Percentiles rank a stretch among this genome's conserved stretches.
Conservation (phyloP, 1,140 invertebrate species). For the Drosophila nigrodunni region DNA sequence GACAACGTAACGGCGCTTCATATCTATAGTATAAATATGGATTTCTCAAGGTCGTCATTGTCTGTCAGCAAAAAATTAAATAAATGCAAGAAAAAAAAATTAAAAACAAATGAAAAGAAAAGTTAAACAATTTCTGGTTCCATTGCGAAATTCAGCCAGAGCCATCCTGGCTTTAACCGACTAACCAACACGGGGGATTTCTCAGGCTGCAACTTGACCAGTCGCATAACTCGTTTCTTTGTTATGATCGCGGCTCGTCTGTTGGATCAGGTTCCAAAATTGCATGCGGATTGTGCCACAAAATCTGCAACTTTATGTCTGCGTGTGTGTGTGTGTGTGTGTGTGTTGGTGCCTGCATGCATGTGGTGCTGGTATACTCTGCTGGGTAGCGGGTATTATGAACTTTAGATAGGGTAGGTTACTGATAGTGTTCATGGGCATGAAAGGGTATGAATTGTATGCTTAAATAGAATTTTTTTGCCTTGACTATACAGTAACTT, state of each 20-base stretch:
- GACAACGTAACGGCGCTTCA: slow-evolving; percentile 56
- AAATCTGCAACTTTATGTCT: slow-evolving; percentile 1
- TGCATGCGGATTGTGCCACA: slow-evolving; percentile 48
- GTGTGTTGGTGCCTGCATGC: slow-evolving; percentile 2
- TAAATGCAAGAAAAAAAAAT: no score
- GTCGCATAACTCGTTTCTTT: slow-evolving; percentile 64
- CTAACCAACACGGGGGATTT: neutral
- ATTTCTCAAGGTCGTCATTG: slow-evolving; percentile 58
- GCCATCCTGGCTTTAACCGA: slow-evolving; percentile 45
- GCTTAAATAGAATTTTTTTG: no score
- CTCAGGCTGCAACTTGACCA: slow-evolving; percentile 46
- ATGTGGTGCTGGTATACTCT: neutral
- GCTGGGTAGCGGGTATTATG: neutral
- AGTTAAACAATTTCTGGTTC: slow-evolving; percentile 9
- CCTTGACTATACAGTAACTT: no score
- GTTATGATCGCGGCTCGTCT: slow-evolving; percentile 40
- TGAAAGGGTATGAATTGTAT: no score
- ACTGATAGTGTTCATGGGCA: no score
- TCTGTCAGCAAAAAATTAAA: neutral
- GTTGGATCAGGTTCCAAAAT: slow-evolving; percentile 68
- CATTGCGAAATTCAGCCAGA: slow-evolving; percentile 52
- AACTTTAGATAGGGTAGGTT: no score
- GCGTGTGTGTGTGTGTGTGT: slow-evolving; percentile 34
- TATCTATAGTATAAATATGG: slow-evolving; percentile 28
- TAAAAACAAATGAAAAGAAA: no score